Evolutionary conservation across 2,888 invertebrate species (phyloP), one percentile per base, ranked within the genome.

Genomic region (Abrostola tripartita): DNA sequence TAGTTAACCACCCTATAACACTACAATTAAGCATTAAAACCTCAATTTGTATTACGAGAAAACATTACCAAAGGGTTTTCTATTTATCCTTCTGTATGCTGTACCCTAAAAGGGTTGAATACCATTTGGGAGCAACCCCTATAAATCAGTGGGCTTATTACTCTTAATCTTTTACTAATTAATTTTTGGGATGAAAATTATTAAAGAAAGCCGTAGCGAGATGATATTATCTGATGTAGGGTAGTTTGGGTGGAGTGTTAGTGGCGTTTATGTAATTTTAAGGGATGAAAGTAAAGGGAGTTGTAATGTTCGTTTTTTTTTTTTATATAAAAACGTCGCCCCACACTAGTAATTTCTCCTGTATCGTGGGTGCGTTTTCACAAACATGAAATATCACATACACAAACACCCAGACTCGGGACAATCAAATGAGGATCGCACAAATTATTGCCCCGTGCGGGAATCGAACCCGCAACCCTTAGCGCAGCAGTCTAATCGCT

Each of bases 101-200:
- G 81, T 53, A 57, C 81, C 73, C 84, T 72, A 79, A 83, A 84
- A 81, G 79, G 81, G 81, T 78, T 73, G 68, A 68, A 74, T 80
- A 81, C 81, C 78, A 78, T 79, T 85, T 75, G 52, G 79, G 77
- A 73, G 69, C 66, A 77, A 83, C 77, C 78, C 68, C 63, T 71
- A 85, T 87, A 87, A 87, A 87, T 88, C 87, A 83, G 66, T 36
- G 67, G 73, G 79, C 79, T 85, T 87, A 87, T 87, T 87, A 82
- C 83, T 83, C 83, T 82, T 86, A 87, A 88, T 88, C 85, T 84
- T 69, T 69, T 61, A 79, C 73, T 85, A 88, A 88, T 88, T 88
- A 88, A 85, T 88, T 88, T 87, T 86, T 74, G 64, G 77, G 67
- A 75, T 77, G 65, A 72, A 81, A 75, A 76, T 85, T 81, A 79